Percentiles rank a stretch among this genome's conserved stretches.
phyloP scores from a whole-genome alignment of 2,888 invertebrate genomes.

The Ichneumon xanthorius region DNA sequence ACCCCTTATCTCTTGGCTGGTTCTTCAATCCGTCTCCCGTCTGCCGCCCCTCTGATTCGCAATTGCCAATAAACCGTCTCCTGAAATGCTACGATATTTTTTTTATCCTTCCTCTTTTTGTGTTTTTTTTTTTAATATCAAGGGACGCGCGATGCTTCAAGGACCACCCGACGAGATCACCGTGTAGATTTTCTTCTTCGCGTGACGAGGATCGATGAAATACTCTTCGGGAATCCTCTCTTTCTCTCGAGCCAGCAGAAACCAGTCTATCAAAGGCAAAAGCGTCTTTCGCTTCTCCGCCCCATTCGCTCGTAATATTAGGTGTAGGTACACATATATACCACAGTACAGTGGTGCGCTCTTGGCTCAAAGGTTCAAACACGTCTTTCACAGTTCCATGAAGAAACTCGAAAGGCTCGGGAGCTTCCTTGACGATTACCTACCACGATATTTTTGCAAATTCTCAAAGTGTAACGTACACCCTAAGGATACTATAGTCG shows the following conservation, averaged over 20 bases:
- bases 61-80: conserved; percentile 63
- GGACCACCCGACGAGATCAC: conserved; percentile 34
- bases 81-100: conserved; percentile 50
- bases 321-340: conserved; percentile 42
- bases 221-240: conserved; percentile 50
- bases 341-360: background rate
- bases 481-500: background rate
- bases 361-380: conserved; percentile 60
- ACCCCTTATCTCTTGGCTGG: conserved; percentile 20
- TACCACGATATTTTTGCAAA: conserved; percentile 40
- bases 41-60: conserved; percentile 47
- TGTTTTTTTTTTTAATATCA: conserved; percentile 55
- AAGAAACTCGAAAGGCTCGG: conserved; percentile 41
- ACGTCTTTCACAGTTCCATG: conserved; percentile 48
- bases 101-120: conserved; percentile 11
- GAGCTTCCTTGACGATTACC: conserved; percentile 59
- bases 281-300: conserved; percentile 35
- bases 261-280: conserved; percentile 67
- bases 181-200: conserved; percentile 57
- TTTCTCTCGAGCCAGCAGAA: conserved; percentile 53
- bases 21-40: conserved; percentile 27
- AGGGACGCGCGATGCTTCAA: conserved; percentile 31
- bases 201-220: conserved; percentile 63
- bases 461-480: conserved; percentile 43
- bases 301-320: conserved; percentile 41